phyloP scores from a whole-genome alignment of 23 tunicate genomes.

The Pegea sp. region DNA sequence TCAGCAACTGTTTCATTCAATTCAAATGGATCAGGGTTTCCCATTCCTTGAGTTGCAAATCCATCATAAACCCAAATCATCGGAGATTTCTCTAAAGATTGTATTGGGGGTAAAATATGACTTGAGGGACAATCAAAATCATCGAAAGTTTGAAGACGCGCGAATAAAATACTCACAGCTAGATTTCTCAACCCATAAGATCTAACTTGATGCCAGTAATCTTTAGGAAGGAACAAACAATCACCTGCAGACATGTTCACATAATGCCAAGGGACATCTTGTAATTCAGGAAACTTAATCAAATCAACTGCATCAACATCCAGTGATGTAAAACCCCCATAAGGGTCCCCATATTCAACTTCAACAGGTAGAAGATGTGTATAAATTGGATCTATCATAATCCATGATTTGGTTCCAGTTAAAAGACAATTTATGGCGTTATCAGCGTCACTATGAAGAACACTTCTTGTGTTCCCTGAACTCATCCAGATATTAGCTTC shows the following conservation, averaged over 20 bases:
- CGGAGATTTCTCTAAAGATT: constrained; percentile 9
- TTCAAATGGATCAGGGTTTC: constrained; percentile 33
- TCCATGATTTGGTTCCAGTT: constrained; percentile 22
- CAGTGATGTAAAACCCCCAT: constrained; percentile 16
- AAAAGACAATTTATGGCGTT: constrained; percentile 21
- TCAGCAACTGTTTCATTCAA: constrained; percentile 1
- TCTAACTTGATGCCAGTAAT: constrained; percentile 21
- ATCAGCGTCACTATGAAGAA: constrained; percentile 28
- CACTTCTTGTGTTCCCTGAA: constrained; percentile 15
- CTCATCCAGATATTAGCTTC: constrained; percentile 30
- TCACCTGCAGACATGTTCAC: constrained; percentile 19
- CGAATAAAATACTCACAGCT: constrained; percentile 16
- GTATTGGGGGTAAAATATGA: background rate
- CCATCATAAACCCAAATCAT: constrained; percentile 27
- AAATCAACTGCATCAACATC: constrained; percentile 18
- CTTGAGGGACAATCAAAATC: constrained; percentile 8
- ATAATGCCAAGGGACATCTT: constrained; percentile 19
- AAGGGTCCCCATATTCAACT: constrained; percentile 13
- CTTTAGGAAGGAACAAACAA: constrained; percentile 17
- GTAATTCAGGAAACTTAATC: constrained; percentile 9
- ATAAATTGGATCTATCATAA: constrained; percentile 11
- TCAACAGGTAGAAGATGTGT: constrained; percentile 12
- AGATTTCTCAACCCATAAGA: constrained; percentile 16
- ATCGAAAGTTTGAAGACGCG: constrained; percentile 5
- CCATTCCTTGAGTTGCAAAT: constrained; percentile 15